Conservation (phyloP, 2,113 vertebrate species). For the Probosciger aterrimus region DNA sequence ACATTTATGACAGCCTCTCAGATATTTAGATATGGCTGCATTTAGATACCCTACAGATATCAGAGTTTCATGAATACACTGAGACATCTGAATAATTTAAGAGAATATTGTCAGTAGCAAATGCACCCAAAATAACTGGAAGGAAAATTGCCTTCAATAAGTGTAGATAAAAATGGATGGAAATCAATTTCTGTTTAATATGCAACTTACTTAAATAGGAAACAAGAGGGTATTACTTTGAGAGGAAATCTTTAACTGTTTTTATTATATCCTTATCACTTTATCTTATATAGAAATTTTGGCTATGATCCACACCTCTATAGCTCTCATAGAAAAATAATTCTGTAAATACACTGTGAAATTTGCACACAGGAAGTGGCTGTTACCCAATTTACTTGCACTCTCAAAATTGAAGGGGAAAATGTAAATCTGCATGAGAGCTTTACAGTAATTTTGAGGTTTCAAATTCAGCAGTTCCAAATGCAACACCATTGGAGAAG, state of each 20-base stretch:
- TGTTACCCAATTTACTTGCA: constrained; percentile 8
- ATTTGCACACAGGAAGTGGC: not conserved
- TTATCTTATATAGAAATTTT: not conserved
- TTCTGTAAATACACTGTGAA: constrained; percentile 28
- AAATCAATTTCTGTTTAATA: not conserved
- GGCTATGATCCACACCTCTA: not conserved
- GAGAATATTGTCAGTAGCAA: constrained; percentile 43
- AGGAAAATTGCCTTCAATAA: constrained; percentile 39
- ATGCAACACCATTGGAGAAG: not conserved
- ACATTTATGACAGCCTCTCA: not conserved
- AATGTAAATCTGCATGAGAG: constrained; percentile 29
- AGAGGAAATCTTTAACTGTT: not conserved
- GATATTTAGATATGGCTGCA: not conserved
- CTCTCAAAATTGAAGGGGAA: not conserved
- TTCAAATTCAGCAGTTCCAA: constrained; percentile 19
- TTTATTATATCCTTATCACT: not conserved
- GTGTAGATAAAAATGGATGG: constrained; percentile 18
- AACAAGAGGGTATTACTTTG: not conserved
- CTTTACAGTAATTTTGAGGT: constrained; percentile 13
- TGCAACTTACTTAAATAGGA: not conserved
- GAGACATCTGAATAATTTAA: constrained; percentile 68
- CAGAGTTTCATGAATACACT: constrained; percentile 2
- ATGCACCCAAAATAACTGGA: constrained; percentile 14
- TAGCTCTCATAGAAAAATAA: not conserved
- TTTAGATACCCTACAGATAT: constrained; percentile 9